Percentiles rank a stretch among this genome's conserved stretches.
phyloP scores from a whole-genome alignment of 2,113 vertebrate species.

The Ranitomeya imitator region DNA sequence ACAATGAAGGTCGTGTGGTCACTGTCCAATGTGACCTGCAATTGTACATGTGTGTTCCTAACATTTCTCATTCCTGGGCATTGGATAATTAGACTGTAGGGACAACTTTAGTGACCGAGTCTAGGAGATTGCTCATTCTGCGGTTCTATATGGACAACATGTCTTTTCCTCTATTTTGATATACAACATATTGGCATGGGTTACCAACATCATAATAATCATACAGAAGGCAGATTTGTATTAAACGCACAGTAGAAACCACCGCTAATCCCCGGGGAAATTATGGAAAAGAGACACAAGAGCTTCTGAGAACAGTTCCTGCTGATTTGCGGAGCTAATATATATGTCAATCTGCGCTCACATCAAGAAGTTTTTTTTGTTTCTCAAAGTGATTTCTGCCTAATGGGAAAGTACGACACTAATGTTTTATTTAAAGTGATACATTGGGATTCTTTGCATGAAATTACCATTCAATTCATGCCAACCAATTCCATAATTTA shows the following conservation, averaged over 20 bases:
- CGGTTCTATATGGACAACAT: neutral
- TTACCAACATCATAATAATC: neutral
- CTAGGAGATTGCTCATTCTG: too few relatives aligned
- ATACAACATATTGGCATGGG: neutral
- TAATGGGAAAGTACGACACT: conserved; percentile 12
- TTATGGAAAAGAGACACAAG: neutral
- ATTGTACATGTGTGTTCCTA: too few relatives aligned
- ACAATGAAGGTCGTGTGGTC: too few relatives aligned
- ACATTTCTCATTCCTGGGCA: too few relatives aligned
- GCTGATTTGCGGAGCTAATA: neutral
- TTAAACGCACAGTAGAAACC: neutral
- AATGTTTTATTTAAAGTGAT: neutral
- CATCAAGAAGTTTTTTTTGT: conserved; percentile 5
- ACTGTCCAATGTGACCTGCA: too few relatives aligned
- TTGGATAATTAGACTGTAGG: too few relatives aligned
- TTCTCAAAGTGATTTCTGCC: neutral
- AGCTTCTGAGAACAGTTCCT: neutral
- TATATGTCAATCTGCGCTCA: conserved; percentile 1
- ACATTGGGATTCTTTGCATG: conserved; percentile 6
- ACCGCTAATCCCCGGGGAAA: neutral
- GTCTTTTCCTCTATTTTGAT: neutral
- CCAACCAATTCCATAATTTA: neutral
- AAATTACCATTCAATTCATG: conserved; percentile 2
- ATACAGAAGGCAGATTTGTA: neutral
- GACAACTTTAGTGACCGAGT: too few relatives aligned